Evolutionary conservation across 92 coral and sea anemone species (phyloP), one percentile per base, ranked within the genome.

Genomic region (Porites rus): DNA sequence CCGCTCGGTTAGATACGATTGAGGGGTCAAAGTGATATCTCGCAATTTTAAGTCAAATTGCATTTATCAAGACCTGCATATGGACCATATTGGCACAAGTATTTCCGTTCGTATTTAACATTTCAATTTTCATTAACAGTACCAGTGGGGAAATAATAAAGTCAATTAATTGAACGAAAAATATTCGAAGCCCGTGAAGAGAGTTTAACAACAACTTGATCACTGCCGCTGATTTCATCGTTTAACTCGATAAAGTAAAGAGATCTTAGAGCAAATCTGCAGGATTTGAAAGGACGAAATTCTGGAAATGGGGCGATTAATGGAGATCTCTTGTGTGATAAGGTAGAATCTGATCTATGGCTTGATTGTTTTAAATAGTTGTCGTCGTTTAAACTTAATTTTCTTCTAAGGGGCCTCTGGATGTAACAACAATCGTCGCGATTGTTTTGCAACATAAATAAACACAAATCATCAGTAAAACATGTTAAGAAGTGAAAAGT

Each of bases 21-120:
- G 54, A 69, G 77, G 60, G 86, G 86, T 81, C 86, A 81, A 7
- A 7, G 69, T 25, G 77, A 81, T 81, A 81, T 52, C 84, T 70
- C 65, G 59, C 86, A 65, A 70, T 56, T 81, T 51, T 43, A 43
- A 50, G 59, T 16, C 77, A 71, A 46, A 69, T 81, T 81, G 78
- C 21, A 67, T 81, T 81, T 81, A 81, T 81, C 86, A 69, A 67
- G 2, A 7, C 20, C 10, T 70, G 52, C 86, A 81, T 51, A 81
- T 81, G 77, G 67, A 64, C 64, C 63, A 53, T 51, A 46, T 74
- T 51, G 63, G 14, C 53, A 53, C 43, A 81, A 81, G 69, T 25
- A 71, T 81, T 81, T 81, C 86, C 78, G 86, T 10, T 81, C 51
- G 21, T 51, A 56, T 67, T 56, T 9, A n/a, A 25, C 53, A n/a